Conservation (phyloP, 2,113 vertebrate species). For the Phyllopteryx taeniolatus region DNA sequence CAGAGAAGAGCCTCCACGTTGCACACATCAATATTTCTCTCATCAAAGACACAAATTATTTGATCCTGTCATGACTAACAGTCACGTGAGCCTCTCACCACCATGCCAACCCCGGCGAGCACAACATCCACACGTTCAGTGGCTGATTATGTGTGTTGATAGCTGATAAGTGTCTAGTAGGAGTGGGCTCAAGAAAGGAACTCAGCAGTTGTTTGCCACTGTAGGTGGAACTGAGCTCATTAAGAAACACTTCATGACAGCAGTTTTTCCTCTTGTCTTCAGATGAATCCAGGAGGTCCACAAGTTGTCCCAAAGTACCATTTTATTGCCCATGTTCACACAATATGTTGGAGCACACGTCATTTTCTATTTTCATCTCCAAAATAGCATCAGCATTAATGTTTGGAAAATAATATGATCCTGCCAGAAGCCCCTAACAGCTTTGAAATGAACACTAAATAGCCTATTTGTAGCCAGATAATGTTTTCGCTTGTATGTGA, state of each 20-base stretch:
- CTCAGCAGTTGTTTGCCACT: neutral
- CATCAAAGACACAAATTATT: slow-evolving; percentile 30
- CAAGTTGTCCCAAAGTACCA: neutral
- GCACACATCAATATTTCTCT: neutral
- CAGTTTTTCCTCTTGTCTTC: neutral
- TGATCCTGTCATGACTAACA: slow-evolving; percentile 56
- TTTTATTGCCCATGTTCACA: neutral
- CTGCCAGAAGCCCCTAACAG: too few relatives aligned
- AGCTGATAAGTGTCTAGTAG: neutral
- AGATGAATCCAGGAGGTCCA: neutral
- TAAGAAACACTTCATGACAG: neutral
- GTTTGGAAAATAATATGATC: too few relatives aligned
- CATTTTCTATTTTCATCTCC: too few relatives aligned
- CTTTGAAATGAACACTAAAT: neutral
- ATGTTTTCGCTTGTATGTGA: too few relatives aligned
- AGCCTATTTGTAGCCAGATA: too few relatives aligned
- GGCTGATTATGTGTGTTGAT: neutral
- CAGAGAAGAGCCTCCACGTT: neutral
- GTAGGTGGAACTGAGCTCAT: neutral
- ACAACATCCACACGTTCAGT: neutral
- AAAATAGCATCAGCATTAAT: too few relatives aligned
- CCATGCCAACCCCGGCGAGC: slow-evolving; percentile 1
- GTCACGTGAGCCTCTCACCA: slow-evolving; percentile 35
- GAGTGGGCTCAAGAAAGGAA: neutral
- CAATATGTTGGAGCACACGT: too few relatives aligned